Percentiles rank a stretch among this genome's conserved stretches.
These are phyloP conservation scores for Dipodomys spectabilis DNA, from an alignment of 2,113 vertebrate genomes.

Conservation along the genomic window DNA sequence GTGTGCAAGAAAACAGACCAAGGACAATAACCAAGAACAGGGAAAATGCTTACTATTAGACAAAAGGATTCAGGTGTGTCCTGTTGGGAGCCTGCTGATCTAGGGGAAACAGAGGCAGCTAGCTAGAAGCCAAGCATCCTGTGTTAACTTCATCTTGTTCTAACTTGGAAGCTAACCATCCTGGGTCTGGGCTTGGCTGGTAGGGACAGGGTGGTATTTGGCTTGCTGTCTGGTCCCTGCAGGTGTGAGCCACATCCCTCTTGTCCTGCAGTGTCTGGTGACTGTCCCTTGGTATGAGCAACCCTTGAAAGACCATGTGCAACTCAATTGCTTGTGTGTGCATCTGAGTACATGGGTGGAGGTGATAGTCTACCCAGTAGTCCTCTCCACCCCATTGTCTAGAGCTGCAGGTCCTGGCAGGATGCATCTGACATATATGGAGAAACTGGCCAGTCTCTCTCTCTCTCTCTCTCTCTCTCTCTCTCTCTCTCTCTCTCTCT, in stretches of 20 bases:
- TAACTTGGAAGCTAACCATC: not conserved
- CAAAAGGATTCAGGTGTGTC: not conserved
- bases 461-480: too few relatives aligned
- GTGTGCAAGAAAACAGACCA: not conserved
- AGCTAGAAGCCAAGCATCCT: not conserved
- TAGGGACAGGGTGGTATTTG: not conserved
- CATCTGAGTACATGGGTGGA: fast-evolving
- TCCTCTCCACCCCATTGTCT: not conserved
- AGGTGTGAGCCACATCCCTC: not conserved
- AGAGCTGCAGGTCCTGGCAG: not conserved
- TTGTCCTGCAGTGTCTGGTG: not conserved
- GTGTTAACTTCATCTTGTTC: not conserved
- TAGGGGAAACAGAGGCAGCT: not conserved
- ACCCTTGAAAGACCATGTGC: not conserved
- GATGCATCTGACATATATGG: not conserved
- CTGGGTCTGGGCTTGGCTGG: too few relatives aligned
- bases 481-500: too few relatives aligned
- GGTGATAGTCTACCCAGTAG: too few relatives aligned
- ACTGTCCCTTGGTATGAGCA: not conserved
- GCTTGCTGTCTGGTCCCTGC: not conserved
- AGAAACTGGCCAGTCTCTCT: not conserved
- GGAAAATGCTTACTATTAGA: too few relatives aligned
- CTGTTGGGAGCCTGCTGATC: not conserved
- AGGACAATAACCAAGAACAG: too few relatives aligned
- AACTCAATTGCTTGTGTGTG: not conserved